Percentiles rank a stretch among this genome's conserved stretches.
Conservation (phyloP, 2,113 vertebrate genomes). For the Crotalus horridus region DNA sequence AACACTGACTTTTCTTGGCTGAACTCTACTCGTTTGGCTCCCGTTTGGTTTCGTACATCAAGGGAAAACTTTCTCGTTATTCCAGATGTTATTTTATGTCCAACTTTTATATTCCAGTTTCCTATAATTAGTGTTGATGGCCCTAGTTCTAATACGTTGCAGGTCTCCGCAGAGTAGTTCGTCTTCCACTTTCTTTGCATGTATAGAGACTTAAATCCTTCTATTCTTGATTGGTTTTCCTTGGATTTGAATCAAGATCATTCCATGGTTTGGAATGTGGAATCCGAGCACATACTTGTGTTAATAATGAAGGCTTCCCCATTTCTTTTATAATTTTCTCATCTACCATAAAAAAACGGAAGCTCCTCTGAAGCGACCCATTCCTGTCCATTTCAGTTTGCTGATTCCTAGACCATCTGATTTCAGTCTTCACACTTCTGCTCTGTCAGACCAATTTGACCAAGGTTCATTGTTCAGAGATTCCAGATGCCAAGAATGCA, state of each 20-base stretch:
- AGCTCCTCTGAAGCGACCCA: neutral
- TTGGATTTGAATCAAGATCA: neutral
- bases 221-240: neutral
- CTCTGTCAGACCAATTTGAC: neutral
- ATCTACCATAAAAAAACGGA: neutral
- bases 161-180: neutral
- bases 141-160: neutral
- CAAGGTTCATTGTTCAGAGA: neutral
- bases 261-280: neutral
- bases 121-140: neutral
- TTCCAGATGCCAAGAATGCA: neutral
- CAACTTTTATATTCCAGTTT: neutral
- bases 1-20: neutral
- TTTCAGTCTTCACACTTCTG: neutral
- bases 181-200: neutral
- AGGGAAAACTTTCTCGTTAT: neutral
- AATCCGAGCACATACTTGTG: neutral
- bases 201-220: neutral
- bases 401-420: neutral
- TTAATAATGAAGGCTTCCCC: neutral
- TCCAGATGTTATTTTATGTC: neutral
- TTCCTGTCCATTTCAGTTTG: neutral
- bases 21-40: neutral
- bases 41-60: neutral
- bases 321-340: neutral